phyloP scores from a whole-genome alignment of 2,113 vertebrate genomes.

The Paralichthys olivaceus region DNA sequence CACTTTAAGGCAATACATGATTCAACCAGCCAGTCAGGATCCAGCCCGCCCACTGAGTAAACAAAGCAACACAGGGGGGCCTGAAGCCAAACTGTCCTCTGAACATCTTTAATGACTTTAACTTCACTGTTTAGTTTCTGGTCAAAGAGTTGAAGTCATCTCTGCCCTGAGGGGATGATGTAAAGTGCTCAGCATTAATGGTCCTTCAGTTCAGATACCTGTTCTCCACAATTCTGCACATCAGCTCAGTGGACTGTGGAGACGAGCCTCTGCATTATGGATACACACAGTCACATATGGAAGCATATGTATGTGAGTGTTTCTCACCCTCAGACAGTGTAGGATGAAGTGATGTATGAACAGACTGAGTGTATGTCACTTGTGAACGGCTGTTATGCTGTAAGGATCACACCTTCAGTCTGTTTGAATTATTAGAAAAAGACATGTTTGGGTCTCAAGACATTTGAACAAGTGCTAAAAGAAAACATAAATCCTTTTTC shows the following conservation, averaged over 20 bases:
- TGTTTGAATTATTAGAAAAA: too few relatives aligned
- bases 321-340: conserved; percentile 7
- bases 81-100: background rate
- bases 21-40: too few relatives aligned
- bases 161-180: conserved; percentile 36
- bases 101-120: background rate
- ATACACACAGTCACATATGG: background rate
- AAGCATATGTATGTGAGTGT: conserved; percentile 6
- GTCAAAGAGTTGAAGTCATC: conserved; percentile 13
- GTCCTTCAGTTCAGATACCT: conserved; percentile 33
- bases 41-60: too few relatives aligned
- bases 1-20: too few relatives aligned
- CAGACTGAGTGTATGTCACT: too few relatives aligned
- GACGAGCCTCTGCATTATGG: conserved; percentile 27
- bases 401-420: too few relatives aligned
- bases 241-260: conserved; percentile 33
- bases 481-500: too few relatives aligned
- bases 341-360: background rate
- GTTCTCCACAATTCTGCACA: conserved; percentile 17
- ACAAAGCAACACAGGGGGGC: background rate
- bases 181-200: conserved; percentile 37
- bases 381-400: too few relatives aligned
- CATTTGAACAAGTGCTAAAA: too few relatives aligned
- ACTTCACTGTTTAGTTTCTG: background rate
- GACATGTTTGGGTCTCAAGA: too few relatives aligned